Evolutionary conservation across 2,797 vertebrate species (phyloP).

Genomic region (Decapterus maruadsi): DNA sequence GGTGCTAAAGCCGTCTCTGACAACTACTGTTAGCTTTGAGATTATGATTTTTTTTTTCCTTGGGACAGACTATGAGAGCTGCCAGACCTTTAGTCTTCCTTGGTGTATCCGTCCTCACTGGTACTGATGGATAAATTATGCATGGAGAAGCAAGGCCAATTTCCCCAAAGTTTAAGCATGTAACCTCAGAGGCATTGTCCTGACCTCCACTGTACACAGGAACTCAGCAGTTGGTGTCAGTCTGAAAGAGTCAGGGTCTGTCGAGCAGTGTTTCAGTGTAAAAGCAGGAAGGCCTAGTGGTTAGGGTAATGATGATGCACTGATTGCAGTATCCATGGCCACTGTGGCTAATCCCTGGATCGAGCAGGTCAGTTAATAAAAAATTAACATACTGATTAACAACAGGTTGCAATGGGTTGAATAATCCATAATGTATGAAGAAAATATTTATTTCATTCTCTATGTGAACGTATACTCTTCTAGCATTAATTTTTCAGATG

Average conservation of each 20-base stretch:
- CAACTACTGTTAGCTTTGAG: constrained; percentile 72
- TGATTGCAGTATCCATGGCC: too few species aligned
- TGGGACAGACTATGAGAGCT: constrained; percentile 35
- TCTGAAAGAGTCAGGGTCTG: constrained; percentile 20
- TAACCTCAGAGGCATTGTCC: constrained; percentile 63
- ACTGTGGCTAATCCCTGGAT: too few species aligned
- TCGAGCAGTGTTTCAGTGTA: background rate
- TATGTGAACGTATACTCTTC: too few species aligned
- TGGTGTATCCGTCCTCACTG: constrained; percentile 56
- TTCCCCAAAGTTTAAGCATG: constrained; percentile 70
- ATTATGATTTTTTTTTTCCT: constrained; percentile 51
- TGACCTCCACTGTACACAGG: constrained; percentile 47
- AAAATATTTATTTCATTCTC: too few species aligned
- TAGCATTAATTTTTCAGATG: too few species aligned
- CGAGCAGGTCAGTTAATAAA: too few species aligned
- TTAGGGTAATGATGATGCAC: background rate
- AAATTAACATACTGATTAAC: too few species aligned
- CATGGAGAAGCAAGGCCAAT: constrained; percentile 68
- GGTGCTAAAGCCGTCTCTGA: constrained; percentile 67
- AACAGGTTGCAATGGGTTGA: too few species aligned
- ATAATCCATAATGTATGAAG: too few species aligned
- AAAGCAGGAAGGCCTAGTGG: background rate
- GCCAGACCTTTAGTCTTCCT: constrained; percentile 67
- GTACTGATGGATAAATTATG: constrained; percentile 67
- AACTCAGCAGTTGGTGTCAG: constrained; percentile 42